These are phyloP conservation scores for Astreopora myriophthalma DNA, from an alignment of 64 coral and sea anemone genomes.

Conservation along the genomic window DNA sequence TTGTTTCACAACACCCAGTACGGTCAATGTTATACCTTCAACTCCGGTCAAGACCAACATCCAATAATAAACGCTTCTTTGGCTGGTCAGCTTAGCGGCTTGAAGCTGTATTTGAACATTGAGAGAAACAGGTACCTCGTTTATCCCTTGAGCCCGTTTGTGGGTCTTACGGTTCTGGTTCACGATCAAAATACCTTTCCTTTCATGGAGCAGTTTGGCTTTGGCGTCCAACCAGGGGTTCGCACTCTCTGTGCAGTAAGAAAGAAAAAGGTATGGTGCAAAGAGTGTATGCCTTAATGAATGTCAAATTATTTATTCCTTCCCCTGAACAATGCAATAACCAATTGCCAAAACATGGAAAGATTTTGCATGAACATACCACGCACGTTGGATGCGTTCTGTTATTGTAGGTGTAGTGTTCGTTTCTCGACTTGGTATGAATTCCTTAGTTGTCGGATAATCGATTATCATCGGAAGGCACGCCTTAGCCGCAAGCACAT, in stretches of 20 bases:
- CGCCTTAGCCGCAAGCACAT: too few relatives aligned
- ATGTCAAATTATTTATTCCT: neutral
- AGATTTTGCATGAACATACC: too few relatives aligned
- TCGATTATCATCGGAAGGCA: too few relatives aligned
- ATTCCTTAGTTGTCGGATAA: too few relatives aligned
- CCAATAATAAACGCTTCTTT: neutral
- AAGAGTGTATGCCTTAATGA: neutral
- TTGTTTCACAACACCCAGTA: neutral
- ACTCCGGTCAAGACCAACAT: neutral
- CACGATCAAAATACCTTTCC: slow-evolving; percentile 35
- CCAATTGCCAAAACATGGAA: too few relatives aligned
- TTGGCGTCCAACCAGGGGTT: slow-evolving; percentile 12
- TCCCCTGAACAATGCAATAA: too few relatives aligned
- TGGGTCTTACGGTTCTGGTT: slow-evolving; percentile 31
- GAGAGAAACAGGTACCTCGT: slow-evolving; percentile 17
- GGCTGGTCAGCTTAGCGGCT: neutral
- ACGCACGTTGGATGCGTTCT: too few relatives aligned
- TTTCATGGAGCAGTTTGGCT: slow-evolving; percentile 22
- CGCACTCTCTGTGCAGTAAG: neutral
- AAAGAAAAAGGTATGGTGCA: slow-evolving; percentile 18
- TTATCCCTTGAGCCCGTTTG: neutral
- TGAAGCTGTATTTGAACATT: slow-evolving; percentile 18
- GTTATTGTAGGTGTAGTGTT: too few relatives aligned
- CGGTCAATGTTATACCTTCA: slow-evolving; percentile 30
- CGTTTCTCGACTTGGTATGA: too few relatives aligned